Evolutionary conservation across 2,797 vertebrate genomes (phyloP), one percentile per base, ranked within the genome.

Genomic region (Chromis chromis): DNA sequence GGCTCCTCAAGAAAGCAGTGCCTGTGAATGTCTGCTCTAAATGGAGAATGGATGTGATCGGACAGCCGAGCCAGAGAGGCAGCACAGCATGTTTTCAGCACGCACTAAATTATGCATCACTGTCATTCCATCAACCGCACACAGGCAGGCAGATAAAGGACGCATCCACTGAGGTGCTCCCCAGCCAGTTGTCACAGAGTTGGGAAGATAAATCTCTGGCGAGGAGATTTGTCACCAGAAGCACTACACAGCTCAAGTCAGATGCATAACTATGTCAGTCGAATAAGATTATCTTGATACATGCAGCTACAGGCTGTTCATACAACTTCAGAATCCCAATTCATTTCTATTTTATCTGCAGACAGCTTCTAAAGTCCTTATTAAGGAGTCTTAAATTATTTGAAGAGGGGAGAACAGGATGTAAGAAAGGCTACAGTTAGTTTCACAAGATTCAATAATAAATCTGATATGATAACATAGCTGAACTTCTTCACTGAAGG

Each of bases 41-140:
- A 83, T 53, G 62, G 74, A 85, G 73, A 83, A 83, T 81, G 86
- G 89, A 92, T 88, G 84, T 57, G 92, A 89, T 85, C 69, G 84
- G 91, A 91, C 88, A 91, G 88, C 82, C 78, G 75, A 86, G 88
- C 73, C 80, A 63, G 85, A 83, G 85, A 87, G 61, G 85, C 65
- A 80, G 87, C 81, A 49, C 74, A 77, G 88, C 88, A 65, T 84
- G 86, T 91, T 91, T 91, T 90, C 77, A 79, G 76, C 70, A 59
- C 36, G 16, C 81, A 46, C 92, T 95, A 92, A 94, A 95, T 94
- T 93, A 94, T 94, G 92, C 94, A 94, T 92, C 80, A 58, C 90
- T 89, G 89, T 91, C 92, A 91, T 94, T 94, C 90, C 91, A 91
- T 93, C 92, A 93, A 86, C 82, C 76, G 53, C 89, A 83, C 87